Evolutionary conservation across 2,888 invertebrate species (phyloP), one percentile per base, ranked within the genome.

Genomic region (Xestia xanthographa): DNA sequence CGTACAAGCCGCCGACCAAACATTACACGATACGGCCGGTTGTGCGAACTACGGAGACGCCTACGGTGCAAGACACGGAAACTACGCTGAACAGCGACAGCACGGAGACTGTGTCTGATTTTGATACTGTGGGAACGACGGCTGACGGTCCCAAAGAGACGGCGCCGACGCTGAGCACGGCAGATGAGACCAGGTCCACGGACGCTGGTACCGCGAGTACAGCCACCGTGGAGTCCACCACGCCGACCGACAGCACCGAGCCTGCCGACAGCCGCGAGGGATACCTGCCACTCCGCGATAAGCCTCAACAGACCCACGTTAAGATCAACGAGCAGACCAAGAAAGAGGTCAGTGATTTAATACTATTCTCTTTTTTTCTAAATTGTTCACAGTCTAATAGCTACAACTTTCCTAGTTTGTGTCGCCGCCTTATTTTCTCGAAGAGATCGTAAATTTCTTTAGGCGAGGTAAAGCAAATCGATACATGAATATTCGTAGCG

Each of bases 291-390:
- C 94, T 97, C 71, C 94, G 96, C 83, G 97, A 96, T 90, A 96
- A 96, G 84, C 95, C 96, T 68, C 95, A 93, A 83, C 95, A 95
- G 89, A 96, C 94, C 74, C 94, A 96, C 91, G 96, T 96, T 88
- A 96, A 96, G 92, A 96, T 96, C 93, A 96, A 95, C 93, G 96
- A 96, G 87, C 96, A 96, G 90, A 96, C 96, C 79, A 97, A 96
- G 90, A 97, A 96, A 95, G 96, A 97, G 97, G 97, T 97, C 93
- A 96, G 97, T 95, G 92, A 93, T 92, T 94, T 93, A 92, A 91
- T 90, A 91, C 90, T 89, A 92, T 92, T 93, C 92, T 91, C 88
- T 90, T 89, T 89, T 88, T 88, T 84, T 90, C 91, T 92, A 91
- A 93, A 92, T 92, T 92, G 92, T 94, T 94, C 93, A 94, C 94